These are phyloP conservation scores for Pangasius krempfi DNA, from an alignment of 2,797 vertebrate species.

Conservation along the genomic window DNA sequence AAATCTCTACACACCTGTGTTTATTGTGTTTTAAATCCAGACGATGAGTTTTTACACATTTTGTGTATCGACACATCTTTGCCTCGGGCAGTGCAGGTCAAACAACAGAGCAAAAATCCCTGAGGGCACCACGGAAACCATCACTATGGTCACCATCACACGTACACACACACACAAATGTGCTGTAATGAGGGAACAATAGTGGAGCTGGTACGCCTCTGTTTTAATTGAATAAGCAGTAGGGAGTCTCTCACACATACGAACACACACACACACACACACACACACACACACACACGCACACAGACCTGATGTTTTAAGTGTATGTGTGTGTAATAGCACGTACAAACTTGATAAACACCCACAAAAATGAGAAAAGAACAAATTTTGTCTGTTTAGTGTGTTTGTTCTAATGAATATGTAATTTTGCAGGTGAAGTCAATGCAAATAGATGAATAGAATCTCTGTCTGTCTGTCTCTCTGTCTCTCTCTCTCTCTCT, in stretches of 20 bases:
- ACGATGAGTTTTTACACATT: not conserved
- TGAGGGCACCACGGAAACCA: constrained; percentile 56
- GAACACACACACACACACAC: constrained; percentile 29
- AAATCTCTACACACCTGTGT: not conserved
- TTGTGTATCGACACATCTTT: constrained; percentile 25
- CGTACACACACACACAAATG: constrained; percentile 46
- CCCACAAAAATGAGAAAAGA: not conserved
- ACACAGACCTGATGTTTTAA: not conserved
- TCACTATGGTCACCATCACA: constrained; percentile 12
- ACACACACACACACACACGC: not conserved
- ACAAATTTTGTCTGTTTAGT: not conserved
- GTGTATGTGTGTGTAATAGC: not conserved
- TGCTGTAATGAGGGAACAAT: constrained; percentile 29
- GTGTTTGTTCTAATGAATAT: not conserved
- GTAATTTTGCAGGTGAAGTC: not conserved
- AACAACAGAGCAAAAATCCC: constrained; percentile 66
- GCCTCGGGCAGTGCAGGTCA: constrained; percentile 57
- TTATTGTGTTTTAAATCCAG: not conserved
- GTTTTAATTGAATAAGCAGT: constrained; percentile 21
- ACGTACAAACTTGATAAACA: not conserved
- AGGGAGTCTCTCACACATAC: constrained; percentile 24
- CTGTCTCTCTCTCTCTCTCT: constrained; percentile 10
- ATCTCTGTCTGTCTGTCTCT: not conserved
- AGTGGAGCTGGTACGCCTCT: not conserved
- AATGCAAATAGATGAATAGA: not conserved